Base-by-base conservation (phyloP, 2,888 invertebrate genomes). In the Drosophila mercatorum region DNA sequence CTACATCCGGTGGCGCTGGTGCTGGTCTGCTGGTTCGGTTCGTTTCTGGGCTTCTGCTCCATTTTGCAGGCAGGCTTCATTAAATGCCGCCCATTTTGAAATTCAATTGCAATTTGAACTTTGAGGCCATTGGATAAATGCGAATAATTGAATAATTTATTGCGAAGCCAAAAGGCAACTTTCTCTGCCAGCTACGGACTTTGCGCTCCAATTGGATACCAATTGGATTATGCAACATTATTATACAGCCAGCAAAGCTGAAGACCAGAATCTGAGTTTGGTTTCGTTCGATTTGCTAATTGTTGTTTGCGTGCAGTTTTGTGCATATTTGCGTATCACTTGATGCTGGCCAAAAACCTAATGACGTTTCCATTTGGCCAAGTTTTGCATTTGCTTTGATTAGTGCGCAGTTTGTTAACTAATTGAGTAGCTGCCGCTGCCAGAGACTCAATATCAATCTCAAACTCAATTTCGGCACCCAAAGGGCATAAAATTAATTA, bases 21-120 rank as follows among this genome's bases (percentile, higher is more conserved):
- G 41, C 38, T 12, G 34, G n/a, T 65, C 43, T 28, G 28, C 28
- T 22, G 22, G 22, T 28, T 61, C 22, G 22, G 6, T 46, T 46
- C n/a, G 8, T 8, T 14, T 55, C 49, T 22, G 22, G 22, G 53
- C 53, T 80, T 87, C 72, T 75, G 80, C 74, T 76, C 67, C 83
- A 80, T 80, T 84, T 84, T 79, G 78, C 74, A 66, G 78, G 76
- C 61, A 62, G 81, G 81, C 75, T 88, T 84, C 86, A 88, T 84
- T 86, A 84, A 84, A 75, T 71, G 75, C 75, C 75, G 80, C 70
- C 82, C 88, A 82, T 85, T 90, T 90, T 84, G 75, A 86, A 81
- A 90, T 90, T 90, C 89, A 89, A 87, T 88, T 88, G 85, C 77
- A 84, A 79, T 89, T 86, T 82, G 83, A 83, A 80, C 78, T 78